Percentiles rank a stretch among this genome's conserved stretches.
These are phyloP conservation scores for Teinopalpus imperialis DNA, from an alignment of 2,888 invertebrate species.

Conservation along the genomic window DNA sequence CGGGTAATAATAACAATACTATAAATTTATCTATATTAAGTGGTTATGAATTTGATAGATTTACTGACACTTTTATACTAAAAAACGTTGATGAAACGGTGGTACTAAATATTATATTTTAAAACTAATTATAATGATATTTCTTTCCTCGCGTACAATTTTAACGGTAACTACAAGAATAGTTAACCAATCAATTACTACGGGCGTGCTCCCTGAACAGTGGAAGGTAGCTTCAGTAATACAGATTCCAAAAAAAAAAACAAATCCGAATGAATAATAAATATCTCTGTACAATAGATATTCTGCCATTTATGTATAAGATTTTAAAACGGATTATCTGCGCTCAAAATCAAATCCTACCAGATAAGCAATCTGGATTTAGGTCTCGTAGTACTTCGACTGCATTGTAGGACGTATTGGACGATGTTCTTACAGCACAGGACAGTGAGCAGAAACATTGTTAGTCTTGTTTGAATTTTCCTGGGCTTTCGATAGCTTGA, in stretches of 20 bases:
- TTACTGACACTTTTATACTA: not conserved
- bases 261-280: slow-evolving; percentile 19
- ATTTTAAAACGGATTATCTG: slow-evolving; percentile 9
- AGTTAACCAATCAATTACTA: no score
- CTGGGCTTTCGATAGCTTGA: slow-evolving; percentile 29
- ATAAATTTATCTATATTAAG: slow-evolving; percentile 3
- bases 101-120: not conserved
- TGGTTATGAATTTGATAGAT: not conserved
- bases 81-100: not conserved
- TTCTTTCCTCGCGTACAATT: slow-evolving; percentile 16
- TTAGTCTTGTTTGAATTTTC: slow-evolving; percentile 28
- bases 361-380: slow-evolving; percentile 14
- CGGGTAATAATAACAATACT: not conserved
- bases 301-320: slow-evolving; percentile 18
- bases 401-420: slow-evolving; percentile 27
- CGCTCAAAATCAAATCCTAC: slow-evolving; percentile 10
- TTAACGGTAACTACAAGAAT: slow-evolving; percentile 16
- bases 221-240: slow-evolving; percentile 34
- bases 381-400: slow-evolving; percentile 24
- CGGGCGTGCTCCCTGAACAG: slow-evolving; percentile 27
- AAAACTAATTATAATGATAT: no score
- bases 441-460: slow-evolving; percentile 26
- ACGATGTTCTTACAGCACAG: slow-evolving; percentile 27
- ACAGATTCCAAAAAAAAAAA: slow-evolving; percentile 34
- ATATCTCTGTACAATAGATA: slow-evolving; percentile 34